These are phyloP conservation scores for Ctenopoma multispine DNA, from an alignment of 2,797 vertebrate species.

Conservation along the genomic window DNA sequence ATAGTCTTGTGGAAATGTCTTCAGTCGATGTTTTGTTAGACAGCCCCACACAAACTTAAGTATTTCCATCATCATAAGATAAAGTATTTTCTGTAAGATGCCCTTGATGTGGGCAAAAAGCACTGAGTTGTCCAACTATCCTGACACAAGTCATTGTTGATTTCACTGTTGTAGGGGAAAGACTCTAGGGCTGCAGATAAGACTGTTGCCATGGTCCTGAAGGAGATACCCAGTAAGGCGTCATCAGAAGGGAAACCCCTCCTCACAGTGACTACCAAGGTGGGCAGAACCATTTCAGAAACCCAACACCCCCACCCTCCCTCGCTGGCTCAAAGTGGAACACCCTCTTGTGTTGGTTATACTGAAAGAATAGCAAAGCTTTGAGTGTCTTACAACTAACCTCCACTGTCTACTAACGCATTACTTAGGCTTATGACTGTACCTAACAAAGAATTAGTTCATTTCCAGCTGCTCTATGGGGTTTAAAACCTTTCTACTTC, in stretches of 20 bases:
- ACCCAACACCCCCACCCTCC: conserved; percentile 7
- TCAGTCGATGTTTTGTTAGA: conserved; percentile 70
- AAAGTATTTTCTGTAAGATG: conserved; percentile 75
- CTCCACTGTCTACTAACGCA: conserved; percentile 73
- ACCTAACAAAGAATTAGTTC: conserved; percentile 55
- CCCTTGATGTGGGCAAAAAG: conserved; percentile 65
- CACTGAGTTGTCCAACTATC: conserved; percentile 84
- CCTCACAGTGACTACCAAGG: conserved; percentile 99
- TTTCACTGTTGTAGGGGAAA: conserved; percentile 99
- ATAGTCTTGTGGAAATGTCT: conserved; percentile 80
- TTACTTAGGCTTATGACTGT: conserved; percentile 43
- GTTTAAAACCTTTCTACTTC: conserved; percentile 67
- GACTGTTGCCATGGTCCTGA: conserved; percentile 99
- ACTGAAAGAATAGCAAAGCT: conserved; percentile 67
- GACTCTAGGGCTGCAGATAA: conserved; percentile 99
- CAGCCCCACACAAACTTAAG: conserved; percentile 48
- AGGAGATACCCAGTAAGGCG: conserved; percentile 99
- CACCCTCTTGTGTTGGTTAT: conserved; percentile 77
- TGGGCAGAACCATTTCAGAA: conserved; percentile 91
- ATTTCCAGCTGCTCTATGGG: conserved; percentile 82
- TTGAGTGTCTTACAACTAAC: conserved; percentile 75
- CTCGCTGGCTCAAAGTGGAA: conserved; percentile 77
- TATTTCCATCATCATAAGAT: conserved; percentile 71
- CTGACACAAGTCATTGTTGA: conserved; percentile 98
- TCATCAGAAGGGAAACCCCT: conserved; percentile 99